Conservation (phyloP, 2,888 invertebrate genomes). For the Tuberolachnus salignus region DNA sequence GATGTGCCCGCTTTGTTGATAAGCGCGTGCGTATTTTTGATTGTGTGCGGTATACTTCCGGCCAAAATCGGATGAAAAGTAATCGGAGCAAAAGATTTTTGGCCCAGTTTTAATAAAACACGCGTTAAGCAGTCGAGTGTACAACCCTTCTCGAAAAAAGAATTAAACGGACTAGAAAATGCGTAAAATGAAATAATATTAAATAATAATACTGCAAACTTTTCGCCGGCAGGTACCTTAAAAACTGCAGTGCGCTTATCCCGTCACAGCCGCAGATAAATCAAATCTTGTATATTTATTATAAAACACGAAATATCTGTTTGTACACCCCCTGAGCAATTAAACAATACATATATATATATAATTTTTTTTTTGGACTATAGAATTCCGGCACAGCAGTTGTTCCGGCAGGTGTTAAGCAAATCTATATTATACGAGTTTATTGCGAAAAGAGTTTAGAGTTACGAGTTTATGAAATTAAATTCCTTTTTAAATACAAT, state of each 20-base stretch:
- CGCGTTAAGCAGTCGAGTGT: conserved; percentile 47
- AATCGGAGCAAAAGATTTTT: conserved; percentile 55
- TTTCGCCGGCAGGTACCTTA: conserved; percentile 21
- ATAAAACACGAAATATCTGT: conserved; percentile 1
- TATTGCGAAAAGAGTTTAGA: too few species aligned
- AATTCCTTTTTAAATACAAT: too few species aligned
- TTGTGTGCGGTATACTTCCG: conserved; percentile 48
- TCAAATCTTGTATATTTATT: conserved; percentile 1
- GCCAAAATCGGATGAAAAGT: conserved; percentile 48
- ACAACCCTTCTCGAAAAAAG: conserved; percentile 50
- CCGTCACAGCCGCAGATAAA: neutral
- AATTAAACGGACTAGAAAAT: conserved; percentile 53
- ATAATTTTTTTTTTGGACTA: neutral
- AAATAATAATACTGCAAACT: conserved; percentile 33
- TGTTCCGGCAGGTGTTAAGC: too few species aligned
- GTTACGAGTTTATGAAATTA: too few species aligned
- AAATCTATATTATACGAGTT: too few species aligned
- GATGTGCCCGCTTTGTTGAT: conserved; percentile 50
- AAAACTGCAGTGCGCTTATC: conserved; percentile 9
- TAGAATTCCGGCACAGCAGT: neutral
- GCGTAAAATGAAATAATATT: conserved; percentile 30
- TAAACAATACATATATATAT: too few species aligned
- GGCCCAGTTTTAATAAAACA: conserved; percentile 55
- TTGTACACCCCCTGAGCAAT: neutral
- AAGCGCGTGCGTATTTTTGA: conserved; percentile 49